Evolutionary conservation across 2,888 invertebrate genomes (phyloP).

Genomic region (Rhagonycha lutea): DNA sequence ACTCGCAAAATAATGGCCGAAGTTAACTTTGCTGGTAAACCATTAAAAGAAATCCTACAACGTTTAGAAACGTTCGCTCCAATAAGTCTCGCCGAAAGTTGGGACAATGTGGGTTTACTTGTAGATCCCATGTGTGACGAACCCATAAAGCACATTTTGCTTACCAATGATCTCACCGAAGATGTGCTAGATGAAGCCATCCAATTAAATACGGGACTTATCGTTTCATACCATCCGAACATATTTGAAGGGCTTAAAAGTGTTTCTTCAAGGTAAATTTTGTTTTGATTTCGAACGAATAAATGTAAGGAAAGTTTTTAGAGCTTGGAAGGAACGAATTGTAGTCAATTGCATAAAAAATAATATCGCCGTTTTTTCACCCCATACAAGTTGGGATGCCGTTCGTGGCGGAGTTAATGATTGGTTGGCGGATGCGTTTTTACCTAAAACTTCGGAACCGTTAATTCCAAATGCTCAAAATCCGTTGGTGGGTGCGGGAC

Average conservation of each 20-base stretch:
- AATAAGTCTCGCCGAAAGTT: constrained; percentile 73
- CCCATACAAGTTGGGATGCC: constrained; percentile 90
- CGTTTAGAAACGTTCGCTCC: constrained; percentile 74
- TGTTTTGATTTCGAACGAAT: not conserved
- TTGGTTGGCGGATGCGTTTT: constrained; percentile 81
- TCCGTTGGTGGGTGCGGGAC: constrained; percentile 59
- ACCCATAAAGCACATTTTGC: constrained; percentile 67
- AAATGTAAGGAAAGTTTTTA: constrained; percentile 42
- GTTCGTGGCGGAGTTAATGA: constrained; percentile 87
- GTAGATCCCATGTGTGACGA: constrained; percentile 71
- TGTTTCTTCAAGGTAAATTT: constrained; percentile 72
- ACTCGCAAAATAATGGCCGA: constrained; percentile 34
- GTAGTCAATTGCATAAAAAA: constrained; percentile 79
- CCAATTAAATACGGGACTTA: constrained; percentile 69
- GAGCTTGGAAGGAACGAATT: constrained; percentile 80
- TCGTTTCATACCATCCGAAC: constrained; percentile 95
- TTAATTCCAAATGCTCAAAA: constrained; percentile 50
- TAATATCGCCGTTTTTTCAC: constrained; percentile 87
- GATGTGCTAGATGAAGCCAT: constrained; percentile 84
- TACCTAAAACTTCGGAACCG: constrained; percentile 52
- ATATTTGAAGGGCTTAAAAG: constrained; percentile 85
- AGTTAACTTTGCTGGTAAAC: constrained; percentile 49
- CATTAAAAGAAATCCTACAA: constrained; percentile 59
- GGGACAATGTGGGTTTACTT: constrained; percentile 95
- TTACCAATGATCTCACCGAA: constrained; percentile 93